These are phyloP conservation scores for Rhopilema esculentum DNA, from an alignment of 30 jellyfish, hydroid and myxozoan genomes.

Conservation along the genomic window DNA sequence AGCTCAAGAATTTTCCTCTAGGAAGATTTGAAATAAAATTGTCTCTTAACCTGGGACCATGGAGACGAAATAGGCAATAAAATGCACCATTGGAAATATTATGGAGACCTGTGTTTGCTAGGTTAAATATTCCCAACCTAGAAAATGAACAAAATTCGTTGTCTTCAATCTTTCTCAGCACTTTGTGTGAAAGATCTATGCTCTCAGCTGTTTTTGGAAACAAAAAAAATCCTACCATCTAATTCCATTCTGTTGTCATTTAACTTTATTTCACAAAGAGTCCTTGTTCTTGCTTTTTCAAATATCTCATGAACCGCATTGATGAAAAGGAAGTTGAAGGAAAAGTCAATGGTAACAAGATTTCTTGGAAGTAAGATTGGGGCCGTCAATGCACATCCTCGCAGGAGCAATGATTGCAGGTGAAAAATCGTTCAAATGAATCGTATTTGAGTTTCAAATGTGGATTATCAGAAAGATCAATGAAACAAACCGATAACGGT, in stretches of 20 bases:
- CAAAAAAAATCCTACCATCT: background rate
- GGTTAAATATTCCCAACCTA: background rate
- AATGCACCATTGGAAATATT: background rate
- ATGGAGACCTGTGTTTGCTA: background rate
- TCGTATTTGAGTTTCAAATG: background rate
- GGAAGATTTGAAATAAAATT: background rate
- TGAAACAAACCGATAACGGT: background rate
- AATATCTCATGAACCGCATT: background rate
- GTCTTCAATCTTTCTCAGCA: background rate
- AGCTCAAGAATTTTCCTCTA: background rate
- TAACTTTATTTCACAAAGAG: background rate
- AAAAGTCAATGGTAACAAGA: background rate
- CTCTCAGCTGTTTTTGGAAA: background rate
- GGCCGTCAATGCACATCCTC: background rate
- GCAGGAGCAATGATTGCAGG: background rate
- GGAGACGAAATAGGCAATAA: background rate
- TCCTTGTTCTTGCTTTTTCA: background rate
- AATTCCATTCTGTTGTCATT: background rate
- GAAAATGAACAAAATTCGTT: background rate
- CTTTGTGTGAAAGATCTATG: background rate
- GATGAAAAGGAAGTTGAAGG: background rate
- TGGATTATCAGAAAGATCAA: constrained; percentile 7
- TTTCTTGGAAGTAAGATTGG: background rate
- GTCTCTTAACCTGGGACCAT: background rate
- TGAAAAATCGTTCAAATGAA: background rate